A percentile compares a stretch with the other conserved stretches of the same genome.
Conservation (phyloP, 2,113 vertebrate species). For the Seriola dumerili region DNA sequence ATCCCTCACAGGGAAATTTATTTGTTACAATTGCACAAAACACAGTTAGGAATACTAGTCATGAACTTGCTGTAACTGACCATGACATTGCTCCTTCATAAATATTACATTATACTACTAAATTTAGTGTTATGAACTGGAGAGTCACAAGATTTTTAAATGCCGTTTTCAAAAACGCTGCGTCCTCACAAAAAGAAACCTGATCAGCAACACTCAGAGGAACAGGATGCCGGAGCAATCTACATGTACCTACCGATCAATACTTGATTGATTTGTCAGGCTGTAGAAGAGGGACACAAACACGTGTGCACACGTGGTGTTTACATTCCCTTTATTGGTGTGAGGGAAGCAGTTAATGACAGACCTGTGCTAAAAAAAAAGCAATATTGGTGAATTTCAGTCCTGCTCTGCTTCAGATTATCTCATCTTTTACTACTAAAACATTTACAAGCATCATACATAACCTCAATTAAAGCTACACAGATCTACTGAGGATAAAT, state of each 20-base stretch:
- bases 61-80: not conserved
- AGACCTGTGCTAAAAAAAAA: not conserved
- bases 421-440: slow-evolving; percentile 12
- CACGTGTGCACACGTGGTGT: not conserved
- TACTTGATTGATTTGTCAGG: slow-evolving; percentile 32
- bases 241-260: not conserved
- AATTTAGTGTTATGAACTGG: not conserved
- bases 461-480: not conserved
- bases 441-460: not conserved
- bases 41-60: too few relatives aligned
- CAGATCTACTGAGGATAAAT: not conserved
- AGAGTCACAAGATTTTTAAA: not conserved
- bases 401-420: not conserved
- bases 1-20: too few relatives aligned
- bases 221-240: not conserved
- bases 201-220: not conserved
- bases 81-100: not conserved
- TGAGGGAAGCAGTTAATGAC: not conserved
- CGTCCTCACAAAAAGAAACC: not conserved
- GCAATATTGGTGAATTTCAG: not conserved
- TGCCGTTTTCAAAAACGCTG: not conserved
- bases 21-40: too few relatives aligned
- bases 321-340: slow-evolving; percentile 3
- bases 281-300: not conserved
- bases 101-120: not conserved